phyloP scores from a whole-genome alignment of 2,797 vertebrate species.

The Gymnothorax javanicus region DNA sequence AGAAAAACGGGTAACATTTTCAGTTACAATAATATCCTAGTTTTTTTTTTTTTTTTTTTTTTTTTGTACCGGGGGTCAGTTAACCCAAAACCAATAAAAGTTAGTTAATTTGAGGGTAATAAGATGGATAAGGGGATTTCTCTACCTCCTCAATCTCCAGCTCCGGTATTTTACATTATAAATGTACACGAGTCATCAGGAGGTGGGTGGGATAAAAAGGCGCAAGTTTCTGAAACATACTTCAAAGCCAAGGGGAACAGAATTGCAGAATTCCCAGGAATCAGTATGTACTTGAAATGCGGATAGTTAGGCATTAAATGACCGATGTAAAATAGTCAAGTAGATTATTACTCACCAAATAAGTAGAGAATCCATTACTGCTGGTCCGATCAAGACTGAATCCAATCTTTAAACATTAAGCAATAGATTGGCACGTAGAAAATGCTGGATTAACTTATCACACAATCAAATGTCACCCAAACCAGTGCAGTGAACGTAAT shows the following conservation, averaged over 20 bases:
- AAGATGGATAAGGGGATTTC: too few relatives aligned
- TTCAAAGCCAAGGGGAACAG: not conserved
- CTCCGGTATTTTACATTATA: too few relatives aligned
- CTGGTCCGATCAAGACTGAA: constrained; percentile 81
- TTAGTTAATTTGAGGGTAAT: too few relatives aligned
- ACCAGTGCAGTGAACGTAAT: not conserved
- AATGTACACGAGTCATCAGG: not conserved
- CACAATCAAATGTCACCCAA: not conserved
- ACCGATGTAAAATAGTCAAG: not conserved
- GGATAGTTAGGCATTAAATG: not conserved
- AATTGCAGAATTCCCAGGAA: not conserved
- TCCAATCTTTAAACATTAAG: constrained; percentile 67
- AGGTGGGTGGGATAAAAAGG: not conserved
- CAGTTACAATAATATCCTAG: too few relatives aligned
- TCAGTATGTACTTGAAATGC: not conserved
- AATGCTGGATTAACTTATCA: not conserved
- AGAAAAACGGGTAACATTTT: too few relatives aligned
- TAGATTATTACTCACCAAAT: constrained; percentile 70
- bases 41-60: too few relatives aligned
- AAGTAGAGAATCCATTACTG: constrained; percentile 82
- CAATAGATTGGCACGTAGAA: not conserved
- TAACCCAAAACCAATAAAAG: too few relatives aligned
- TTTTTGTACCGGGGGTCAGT: too few relatives aligned
- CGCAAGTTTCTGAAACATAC: not conserved
- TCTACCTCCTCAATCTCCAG: too few relatives aligned